These are phyloP conservation scores for Scophthalmus maximus DNA, from an alignment of 2,113 vertebrate genomes.

Conservation along the genomic window DNA sequence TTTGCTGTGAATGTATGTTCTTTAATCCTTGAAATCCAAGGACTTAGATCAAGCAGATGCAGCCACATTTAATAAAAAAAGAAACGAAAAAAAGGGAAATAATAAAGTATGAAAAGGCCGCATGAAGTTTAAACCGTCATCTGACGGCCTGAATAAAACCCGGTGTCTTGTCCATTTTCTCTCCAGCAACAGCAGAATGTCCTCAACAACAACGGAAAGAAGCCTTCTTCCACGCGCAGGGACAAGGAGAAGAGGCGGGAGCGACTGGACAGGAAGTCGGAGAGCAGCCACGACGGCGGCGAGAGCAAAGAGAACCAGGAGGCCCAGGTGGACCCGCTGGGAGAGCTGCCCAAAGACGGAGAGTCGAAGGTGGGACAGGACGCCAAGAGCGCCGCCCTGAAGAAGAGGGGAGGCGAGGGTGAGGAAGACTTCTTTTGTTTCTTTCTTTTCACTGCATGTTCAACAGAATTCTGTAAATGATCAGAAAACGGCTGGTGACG, in stretches of 20 bases:
- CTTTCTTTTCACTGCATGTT: background rate
- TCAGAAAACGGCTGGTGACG: too few relatives aligned
- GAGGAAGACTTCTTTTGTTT: constrained; percentile 12
- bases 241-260: constrained; percentile 81
- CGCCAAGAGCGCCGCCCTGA: constrained; percentile 81
- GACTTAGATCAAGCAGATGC: too few relatives aligned
- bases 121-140: too few relatives aligned
- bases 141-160: too few relatives aligned
- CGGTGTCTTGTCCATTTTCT: background rate
- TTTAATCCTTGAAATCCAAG: too few relatives aligned
- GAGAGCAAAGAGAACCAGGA: constrained; percentile 91
- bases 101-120: too few relatives aligned
- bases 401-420: constrained; percentile 87
- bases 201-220: constrained; percentile 84
- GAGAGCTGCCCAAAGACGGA: constrained; percentile 64
- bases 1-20: too few relatives aligned
- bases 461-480: too few relatives aligned
- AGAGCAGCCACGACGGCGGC: constrained; percentile 83
- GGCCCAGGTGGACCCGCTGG: constrained; percentile 77
- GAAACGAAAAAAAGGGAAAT: too few relatives aligned
- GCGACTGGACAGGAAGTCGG: constrained; percentile 80
- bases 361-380: constrained; percentile 84
- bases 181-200: constrained; percentile 85
- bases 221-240: constrained; percentile 79
- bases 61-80: too few relatives aligned